Percentiles rank a stretch among this genome's conserved stretches.
Conservation (phyloP, 1,140 invertebrate genomes). For the Sarcophaga peregrina region DNA sequence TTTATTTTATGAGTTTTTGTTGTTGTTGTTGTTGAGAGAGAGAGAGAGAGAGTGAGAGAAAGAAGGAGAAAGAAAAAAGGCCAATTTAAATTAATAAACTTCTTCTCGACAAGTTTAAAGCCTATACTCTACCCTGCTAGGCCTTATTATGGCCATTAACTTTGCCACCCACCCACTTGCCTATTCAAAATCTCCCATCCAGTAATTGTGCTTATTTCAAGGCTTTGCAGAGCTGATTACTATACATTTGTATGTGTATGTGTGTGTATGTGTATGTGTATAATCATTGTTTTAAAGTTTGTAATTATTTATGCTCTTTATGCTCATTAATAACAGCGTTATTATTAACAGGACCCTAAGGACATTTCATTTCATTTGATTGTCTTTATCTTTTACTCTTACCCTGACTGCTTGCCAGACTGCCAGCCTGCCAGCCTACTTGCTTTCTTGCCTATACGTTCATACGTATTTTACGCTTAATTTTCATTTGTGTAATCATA, state of each 20-base stretch:
- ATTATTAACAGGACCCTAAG: constrained; percentile 41
- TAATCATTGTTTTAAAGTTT: constrained; percentile 7
- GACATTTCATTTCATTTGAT: constrained; percentile 29
- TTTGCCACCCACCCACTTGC: background rate
- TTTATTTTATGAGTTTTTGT: background rate
- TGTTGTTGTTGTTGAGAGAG: too few species aligned
- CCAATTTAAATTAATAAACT: constrained; percentile 40
- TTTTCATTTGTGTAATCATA: constrained; percentile 24
- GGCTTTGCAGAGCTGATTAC: too few species aligned
- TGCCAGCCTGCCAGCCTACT: background rate
- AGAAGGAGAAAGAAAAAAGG: background rate
- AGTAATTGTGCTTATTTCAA: too few species aligned
- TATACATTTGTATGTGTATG: background rate
- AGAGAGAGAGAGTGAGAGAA: too few species aligned
- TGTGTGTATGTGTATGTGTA: background rate
- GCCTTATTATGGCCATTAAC: background rate
- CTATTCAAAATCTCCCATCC: background rate
- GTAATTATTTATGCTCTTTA: constrained; percentile 37
- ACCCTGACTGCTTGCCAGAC: too few species aligned
- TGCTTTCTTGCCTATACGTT: background rate
- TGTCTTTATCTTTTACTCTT: background rate
- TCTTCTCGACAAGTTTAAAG: constrained; percentile 2
- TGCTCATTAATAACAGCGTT: constrained; percentile 35
- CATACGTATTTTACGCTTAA: constrained; percentile 8
- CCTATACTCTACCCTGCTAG: background rate